Evolutionary conservation across 2,113 vertebrate genomes (phyloP), one percentile per base, ranked within the genome.

Genomic region (Pomatorhinus ruficollis): DNA sequence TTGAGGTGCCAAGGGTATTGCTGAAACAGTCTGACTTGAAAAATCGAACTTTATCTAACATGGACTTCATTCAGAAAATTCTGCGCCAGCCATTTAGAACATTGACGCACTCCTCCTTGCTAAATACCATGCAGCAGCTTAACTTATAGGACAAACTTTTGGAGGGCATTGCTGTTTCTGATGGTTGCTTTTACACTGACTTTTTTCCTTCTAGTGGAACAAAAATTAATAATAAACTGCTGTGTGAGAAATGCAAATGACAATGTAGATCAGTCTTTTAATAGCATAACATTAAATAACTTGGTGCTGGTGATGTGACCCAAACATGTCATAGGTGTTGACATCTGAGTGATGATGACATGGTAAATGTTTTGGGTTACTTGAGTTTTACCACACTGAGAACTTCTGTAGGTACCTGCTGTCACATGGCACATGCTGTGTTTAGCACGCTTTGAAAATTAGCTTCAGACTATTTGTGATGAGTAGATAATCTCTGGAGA

Each of bases 91-190:
- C 6, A 0, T 68, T 68, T 39, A 60, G 53, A 82, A 33, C 13
- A 40, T 24, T 0, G 1, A 9, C 5, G 12, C 1, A 1, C 2
- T 59, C 11, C 4, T 78, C 15, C n/a, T 71, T 87, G 52, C 33
- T 47, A 21, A 89, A 75, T 50, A 53, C 23, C 10, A 7, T 40
- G 47, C 8, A 64, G 30, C 44, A 74, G 1, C 27, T 63, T 74
- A 33, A 64, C 35, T 81, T 50, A 20, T 0, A 0, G n/a, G 30
- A 2, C 42, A 50, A 25, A 14, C 28, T 42, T 78, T 3, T 53
- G n/a, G 28, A 78, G 49, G 39, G 8, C 15, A 2, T 60, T 78
- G 37, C 27, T 77, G 35, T 44, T 90, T 76, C 10, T 37, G 47
- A 11, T 63, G 15, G 17, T 25, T 82, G 19, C 31, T 72, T 52